These are phyloP conservation scores for Excalfactoria chinensis DNA, from an alignment of 2,113 vertebrate genomes.

Conservation along the genomic window DNA sequence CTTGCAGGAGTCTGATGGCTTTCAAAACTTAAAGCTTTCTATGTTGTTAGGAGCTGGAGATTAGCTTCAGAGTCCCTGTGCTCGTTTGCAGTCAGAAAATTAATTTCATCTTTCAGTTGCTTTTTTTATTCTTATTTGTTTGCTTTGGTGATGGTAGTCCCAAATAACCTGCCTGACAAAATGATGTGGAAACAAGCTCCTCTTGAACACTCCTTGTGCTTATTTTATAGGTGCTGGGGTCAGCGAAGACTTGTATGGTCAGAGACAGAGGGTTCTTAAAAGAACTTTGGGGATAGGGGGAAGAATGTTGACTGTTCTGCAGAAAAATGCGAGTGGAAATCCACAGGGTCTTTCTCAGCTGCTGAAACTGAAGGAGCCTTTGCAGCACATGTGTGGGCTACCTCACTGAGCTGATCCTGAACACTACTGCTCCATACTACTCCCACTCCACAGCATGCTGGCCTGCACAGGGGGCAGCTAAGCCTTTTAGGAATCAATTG, in stretches of 20 bases:
- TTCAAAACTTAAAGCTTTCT: not conserved
- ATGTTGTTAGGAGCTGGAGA: not conserved
- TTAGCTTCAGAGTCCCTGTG: not conserved
- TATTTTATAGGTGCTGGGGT: not conserved
- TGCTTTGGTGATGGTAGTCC: not conserved
- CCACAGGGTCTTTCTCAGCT: not conserved
- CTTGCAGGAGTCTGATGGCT: not conserved
- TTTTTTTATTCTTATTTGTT: not conserved
- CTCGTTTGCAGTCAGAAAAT: conserved; percentile 16
- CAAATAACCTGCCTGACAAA: conserved; percentile 23
- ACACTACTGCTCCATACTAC: not conserved
- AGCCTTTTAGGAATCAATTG: not conserved
- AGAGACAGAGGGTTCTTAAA: not conserved
- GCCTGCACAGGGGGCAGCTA: not conserved
- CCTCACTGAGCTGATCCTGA: not conserved
- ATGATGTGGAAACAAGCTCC: conserved; percentile 20
- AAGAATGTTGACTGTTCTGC: conserved; percentile 5
- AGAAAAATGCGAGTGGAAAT: not conserved
- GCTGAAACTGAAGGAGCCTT: not conserved
- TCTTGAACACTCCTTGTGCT: not conserved
- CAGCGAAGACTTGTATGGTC: not conserved
- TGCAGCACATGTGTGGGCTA: not conserved
- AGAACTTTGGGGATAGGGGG: not conserved
- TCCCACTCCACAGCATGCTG: not conserved
- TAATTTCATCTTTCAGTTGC: not conserved